phyloP scores from a whole-genome alignment of 2,113 vertebrate genomes.

The Naja naja region DNA sequence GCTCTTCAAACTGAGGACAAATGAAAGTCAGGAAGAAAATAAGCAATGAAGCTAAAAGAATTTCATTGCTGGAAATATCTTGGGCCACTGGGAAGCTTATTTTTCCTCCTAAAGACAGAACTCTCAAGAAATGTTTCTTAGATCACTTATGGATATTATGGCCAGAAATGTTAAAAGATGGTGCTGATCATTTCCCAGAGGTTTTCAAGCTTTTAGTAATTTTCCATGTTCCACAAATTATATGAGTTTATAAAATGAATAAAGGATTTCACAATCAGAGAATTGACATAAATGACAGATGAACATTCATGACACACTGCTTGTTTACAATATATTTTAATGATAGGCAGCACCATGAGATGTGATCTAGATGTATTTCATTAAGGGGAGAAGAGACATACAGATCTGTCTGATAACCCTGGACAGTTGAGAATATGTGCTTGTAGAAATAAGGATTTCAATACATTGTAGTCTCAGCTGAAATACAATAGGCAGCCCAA shows the following conservation, averaged over 20 bases:
- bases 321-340: background rate
- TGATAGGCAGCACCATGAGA: background rate
- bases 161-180: background rate
- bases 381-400: background rate
- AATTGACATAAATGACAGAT: background rate
- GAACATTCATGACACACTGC: background rate
- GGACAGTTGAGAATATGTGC: background rate
- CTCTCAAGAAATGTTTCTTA: background rate
- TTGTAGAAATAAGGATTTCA: background rate
- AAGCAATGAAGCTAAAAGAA: background rate
- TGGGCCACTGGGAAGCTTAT: background rate
- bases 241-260: background rate
- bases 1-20: slow-evolving; percentile 16
- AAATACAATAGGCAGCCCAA: background rate
- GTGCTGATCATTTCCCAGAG: background rate
- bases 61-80: slow-evolving; percentile 1
- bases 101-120: background rate
- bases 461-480: background rate
- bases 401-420: background rate
- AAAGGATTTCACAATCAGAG: background rate
- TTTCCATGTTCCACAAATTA: background rate
- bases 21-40: background rate
- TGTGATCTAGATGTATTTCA: background rate
- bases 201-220: background rate
- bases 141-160: background rate